These are phyloP conservation scores for Condylura cristata DNA, from an alignment of 2,113 vertebrate genomes.

Conservation along the genomic window DNA sequence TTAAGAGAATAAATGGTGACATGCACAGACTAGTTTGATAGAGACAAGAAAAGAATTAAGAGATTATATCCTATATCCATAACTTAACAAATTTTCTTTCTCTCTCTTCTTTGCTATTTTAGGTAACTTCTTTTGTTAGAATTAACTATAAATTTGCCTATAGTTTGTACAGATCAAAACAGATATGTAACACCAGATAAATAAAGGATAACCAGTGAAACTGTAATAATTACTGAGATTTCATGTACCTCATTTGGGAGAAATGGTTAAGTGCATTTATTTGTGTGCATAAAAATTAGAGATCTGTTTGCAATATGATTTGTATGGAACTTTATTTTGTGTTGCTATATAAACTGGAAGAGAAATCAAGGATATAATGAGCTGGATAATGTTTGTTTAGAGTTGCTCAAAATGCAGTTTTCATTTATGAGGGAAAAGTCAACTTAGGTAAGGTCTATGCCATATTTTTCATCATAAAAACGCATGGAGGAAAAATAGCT, in stretches of 20 bases:
- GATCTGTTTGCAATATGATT: background rate
- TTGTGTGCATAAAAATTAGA: background rate
- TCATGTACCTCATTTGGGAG: background rate
- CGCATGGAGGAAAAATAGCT: accelerated
- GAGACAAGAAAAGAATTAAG: background rate
- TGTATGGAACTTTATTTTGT: background rate
- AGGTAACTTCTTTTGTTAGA: background rate
- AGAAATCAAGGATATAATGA: background rate
- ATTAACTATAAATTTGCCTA: background rate
- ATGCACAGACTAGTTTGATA: background rate
- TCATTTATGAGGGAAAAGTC: background rate
- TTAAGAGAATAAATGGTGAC: background rate
- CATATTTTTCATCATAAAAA: background rate
- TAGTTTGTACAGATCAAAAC: background rate
- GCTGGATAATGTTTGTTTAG: background rate
- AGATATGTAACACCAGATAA: background rate
- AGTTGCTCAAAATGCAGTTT: background rate
- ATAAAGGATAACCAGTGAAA: background rate
- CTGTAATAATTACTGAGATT: background rate
- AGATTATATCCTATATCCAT: background rate
- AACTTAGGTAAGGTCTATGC: background rate
- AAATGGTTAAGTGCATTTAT: background rate
- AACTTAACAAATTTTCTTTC: background rate
- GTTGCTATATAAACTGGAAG: background rate
- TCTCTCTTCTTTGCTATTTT: background rate